phyloP scores from a whole-genome alignment of 2,113 vertebrate genomes.

The Lutjanus erythropterus region DNA sequence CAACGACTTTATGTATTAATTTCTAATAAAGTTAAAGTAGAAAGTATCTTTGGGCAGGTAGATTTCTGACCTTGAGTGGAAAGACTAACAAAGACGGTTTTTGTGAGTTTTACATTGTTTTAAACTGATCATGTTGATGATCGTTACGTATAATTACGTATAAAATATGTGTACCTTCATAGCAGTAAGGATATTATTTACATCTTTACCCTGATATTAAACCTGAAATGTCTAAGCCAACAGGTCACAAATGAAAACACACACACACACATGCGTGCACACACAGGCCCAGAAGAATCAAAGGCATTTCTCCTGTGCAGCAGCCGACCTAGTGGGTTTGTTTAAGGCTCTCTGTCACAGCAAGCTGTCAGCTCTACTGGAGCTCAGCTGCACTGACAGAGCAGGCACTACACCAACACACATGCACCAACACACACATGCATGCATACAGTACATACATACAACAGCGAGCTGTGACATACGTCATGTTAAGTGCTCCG shows the following conservation, averaged over 20 bases:
- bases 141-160: no score
- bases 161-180: no score
- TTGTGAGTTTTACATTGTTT: no score
- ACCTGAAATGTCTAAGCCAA: slow-evolving; percentile 64
- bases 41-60: no score
- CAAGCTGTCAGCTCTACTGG: slow-evolving; percentile 81
- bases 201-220: slow-evolving; percentile 49
- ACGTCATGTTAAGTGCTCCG: slow-evolving; percentile 1
- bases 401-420: slow-evolving; percentile 30
- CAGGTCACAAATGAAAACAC: slow-evolving; percentile 1
- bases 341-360: slow-evolving; percentile 82
- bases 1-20: no score
- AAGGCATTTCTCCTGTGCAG: slow-evolving; percentile 82
- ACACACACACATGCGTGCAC: slow-evolving; percentile 25
- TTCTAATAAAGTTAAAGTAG: no score
- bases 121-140: no score
- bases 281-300: slow-evolving; percentile 72
- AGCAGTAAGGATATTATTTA: slow-evolving; percentile 43
- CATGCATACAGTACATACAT: slow-evolving; percentile 11
- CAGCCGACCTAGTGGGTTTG: slow-evolving; percentile 69
- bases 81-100: no score
- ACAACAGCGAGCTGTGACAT: slow-evolving; percentile 6
- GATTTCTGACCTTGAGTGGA: no score
- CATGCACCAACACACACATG: slow-evolving; percentile 27
- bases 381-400: slow-evolving; percentile 55